Evolutionary conservation across 2,888 invertebrate species (phyloP).

Genomic region (Micropterix aruncella): DNA sequence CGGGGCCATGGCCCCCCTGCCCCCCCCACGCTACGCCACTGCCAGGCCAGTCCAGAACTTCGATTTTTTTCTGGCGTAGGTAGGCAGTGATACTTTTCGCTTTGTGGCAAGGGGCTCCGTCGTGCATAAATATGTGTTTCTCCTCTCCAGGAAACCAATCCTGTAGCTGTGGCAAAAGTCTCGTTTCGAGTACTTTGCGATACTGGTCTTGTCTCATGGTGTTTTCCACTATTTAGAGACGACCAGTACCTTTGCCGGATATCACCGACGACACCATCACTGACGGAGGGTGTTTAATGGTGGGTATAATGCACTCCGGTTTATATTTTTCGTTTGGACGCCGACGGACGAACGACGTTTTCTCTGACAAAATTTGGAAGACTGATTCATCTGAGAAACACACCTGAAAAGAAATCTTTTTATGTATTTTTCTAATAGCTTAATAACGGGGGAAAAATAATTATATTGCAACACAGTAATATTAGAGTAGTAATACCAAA

Average conservation of each 20-base stretch:
- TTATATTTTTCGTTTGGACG: conserved; percentile 6
- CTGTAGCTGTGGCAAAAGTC: conserved; percentile 4
- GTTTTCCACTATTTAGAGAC: conserved; percentile 11
- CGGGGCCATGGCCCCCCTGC: too few species aligned
- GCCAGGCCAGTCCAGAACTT: too few species aligned
- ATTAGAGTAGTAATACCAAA: too few species aligned
- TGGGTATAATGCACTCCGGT: conserved; percentile 3
- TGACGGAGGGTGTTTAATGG: conserved; percentile 9
- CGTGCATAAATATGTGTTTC: too few species aligned
- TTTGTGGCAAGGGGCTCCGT: too few species aligned
- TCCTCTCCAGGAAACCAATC: conserved; percentile 4
- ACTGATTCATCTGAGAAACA: conserved; percentile 2
- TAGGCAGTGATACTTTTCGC: too few species aligned
- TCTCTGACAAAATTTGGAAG: conserved; percentile 2
- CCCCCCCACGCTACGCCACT: too few species aligned
- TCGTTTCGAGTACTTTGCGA: conserved; percentile 10
- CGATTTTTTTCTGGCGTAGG: too few species aligned
- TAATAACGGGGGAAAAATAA: too few species aligned
- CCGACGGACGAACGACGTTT: conserved; percentile 4
- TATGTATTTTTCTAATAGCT: background rate
- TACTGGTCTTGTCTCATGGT: conserved; percentile 13
- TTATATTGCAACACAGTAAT: too few species aligned
- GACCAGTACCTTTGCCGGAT: conserved; percentile 11
- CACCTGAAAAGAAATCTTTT: conserved; percentile 1
- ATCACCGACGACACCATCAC: conserved; percentile 12